Conservation (phyloP, 2,888 invertebrate genomes). For the Galerucella pusilla region DNA sequence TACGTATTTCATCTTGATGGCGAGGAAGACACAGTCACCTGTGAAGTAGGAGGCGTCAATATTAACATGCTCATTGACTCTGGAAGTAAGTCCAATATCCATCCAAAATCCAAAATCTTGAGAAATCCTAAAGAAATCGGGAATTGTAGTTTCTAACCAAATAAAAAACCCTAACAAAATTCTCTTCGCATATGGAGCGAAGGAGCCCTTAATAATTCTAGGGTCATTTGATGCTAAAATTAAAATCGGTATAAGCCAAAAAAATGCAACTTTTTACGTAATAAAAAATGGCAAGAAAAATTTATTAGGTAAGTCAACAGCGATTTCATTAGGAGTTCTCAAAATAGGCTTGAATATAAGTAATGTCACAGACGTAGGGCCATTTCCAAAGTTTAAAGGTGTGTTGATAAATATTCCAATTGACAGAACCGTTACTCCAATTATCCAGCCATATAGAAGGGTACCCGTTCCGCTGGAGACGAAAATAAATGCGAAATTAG, state of each 20-base stretch:
- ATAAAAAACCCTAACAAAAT: constrained; percentile 26
- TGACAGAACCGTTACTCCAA: too few species aligned
- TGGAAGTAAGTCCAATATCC: constrained; percentile 47
- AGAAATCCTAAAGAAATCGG: constrained; percentile 40
- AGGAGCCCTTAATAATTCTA: constrained; percentile 38
- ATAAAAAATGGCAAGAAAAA: constrained; percentile 35
- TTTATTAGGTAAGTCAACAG: constrained; percentile 40
- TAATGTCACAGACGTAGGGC: constrained; percentile 1
- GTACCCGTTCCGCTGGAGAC: too few species aligned
- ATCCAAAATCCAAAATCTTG: constrained; percentile 43
- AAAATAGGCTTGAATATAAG: constrained; percentile 27
- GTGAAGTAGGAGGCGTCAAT: constrained; percentile 41
- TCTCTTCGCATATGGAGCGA: constrained; percentile 37
- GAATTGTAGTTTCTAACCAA: constrained; percentile 39
- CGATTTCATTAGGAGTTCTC: constrained; percentile 38
- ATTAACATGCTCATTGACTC: constrained; percentile 47
- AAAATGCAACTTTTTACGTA: constrained; percentile 41
- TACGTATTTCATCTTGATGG: constrained; percentile 36
- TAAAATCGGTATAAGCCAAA: constrained; percentile 25
- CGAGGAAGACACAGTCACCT: constrained; percentile 24
- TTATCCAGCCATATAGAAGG: too few species aligned
- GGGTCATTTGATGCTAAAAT: constrained; percentile 46
- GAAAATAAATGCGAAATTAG: too few species aligned
- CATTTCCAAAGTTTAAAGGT: constrained; percentile 39
- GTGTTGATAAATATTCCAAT: neutral